Evolutionary conservation across 2,113 vertebrate genomes (phyloP).

Genomic region (Mesitornis unicolor): DNA sequence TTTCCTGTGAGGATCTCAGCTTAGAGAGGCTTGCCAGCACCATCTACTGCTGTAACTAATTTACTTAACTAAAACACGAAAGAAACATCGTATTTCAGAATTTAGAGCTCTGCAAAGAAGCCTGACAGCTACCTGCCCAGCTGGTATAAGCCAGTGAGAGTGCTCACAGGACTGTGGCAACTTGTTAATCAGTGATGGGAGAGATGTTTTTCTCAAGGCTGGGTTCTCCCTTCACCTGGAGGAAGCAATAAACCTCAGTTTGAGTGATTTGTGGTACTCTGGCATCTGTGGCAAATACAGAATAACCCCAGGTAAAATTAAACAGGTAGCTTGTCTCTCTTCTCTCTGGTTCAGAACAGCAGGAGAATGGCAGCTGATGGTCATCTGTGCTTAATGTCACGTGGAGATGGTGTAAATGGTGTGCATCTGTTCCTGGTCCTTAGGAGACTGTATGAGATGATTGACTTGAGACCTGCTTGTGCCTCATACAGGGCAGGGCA

Average conservation of each 20-base stretch:
- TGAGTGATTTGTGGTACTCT: neutral
- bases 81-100: neutral
- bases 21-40: neutral
- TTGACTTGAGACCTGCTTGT: neutral
- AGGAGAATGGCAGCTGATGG: neutral
- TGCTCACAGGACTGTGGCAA: neutral
- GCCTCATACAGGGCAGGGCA: neutral
- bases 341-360: neutral
- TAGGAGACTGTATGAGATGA: neutral
- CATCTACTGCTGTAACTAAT: neutral
- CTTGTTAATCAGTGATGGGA: neutral
- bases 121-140: neutral
- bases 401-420: neutral
- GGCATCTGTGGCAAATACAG: neutral
- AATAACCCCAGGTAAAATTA: neutral
- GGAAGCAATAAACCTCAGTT: neutral
- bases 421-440: neutral
- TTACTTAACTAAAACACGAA: neutral
- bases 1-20: neutral
- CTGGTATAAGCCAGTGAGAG: neutral
- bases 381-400: neutral
- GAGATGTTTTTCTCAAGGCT: neutral
- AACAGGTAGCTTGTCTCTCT: neutral
- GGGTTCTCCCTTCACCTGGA: neutral
- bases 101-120: neutral